Evolutionary conservation across 2,113 vertebrate genomes (phyloP), one percentile per base, ranked within the genome.

Genomic region (Spheniscus mendiculus): DNA sequence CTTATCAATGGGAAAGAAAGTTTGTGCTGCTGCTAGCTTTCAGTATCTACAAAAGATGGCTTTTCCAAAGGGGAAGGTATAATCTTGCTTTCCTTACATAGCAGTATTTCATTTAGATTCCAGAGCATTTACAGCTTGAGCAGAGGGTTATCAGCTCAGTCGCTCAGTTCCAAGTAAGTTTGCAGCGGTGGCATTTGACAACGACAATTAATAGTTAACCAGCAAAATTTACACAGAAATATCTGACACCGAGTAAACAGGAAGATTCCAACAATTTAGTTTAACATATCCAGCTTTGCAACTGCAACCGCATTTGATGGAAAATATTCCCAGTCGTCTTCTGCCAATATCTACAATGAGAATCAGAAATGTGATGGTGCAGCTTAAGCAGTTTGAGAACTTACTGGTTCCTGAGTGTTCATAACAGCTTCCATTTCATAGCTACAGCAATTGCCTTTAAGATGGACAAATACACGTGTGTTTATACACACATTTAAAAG

Each of bases 401-500:
- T 89, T 95, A 96, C 45, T 42, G n/a, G 93, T 94, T 84, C 62
- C 53, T 83, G 27, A 47, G 50, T 58, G 56, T 67, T 91, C 71
- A 13, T 65, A 97, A 83, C 40, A 90, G 69, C 47, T 82, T 87
- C 73, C 52, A 47, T 86, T 79, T 83, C 86, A 95, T 72, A 94
- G 62, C 78, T 73, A 67, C 38, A 89, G 65, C 14, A 69, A 52
- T 90, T 79, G 49, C 61, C 38, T 89, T 82, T 69, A 66, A 96
- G 95, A 85, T 55, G 29, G 88, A 71, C 78, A 95, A 93, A 97
- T 79, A 90, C 77, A 80, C 65, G 65, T 42, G 47, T 89, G 74
- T 93, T 97, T 96, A 93, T 77, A 90, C 26, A 85, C 65, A 74
- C 65, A 89, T 85, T 89, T 72, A 93, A 94, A 97, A 95, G 83